A percentile compares a stretch with the other conserved stretches of the same genome.
Conservation (phyloP, 2,113 vertebrate species). For the Ictalurus punctatus region DNA sequence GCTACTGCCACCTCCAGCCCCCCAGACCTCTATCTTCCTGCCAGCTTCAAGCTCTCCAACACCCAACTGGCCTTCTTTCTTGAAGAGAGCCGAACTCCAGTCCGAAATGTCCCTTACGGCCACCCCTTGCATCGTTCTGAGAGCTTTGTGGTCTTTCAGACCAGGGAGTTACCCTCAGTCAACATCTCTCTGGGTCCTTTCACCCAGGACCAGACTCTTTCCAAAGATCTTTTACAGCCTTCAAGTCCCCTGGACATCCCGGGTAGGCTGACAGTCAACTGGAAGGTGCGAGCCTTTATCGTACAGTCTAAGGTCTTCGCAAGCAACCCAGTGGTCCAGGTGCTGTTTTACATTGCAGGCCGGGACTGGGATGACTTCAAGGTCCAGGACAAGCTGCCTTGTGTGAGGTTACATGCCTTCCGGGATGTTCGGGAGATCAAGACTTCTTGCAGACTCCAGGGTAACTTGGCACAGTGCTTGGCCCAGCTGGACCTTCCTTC, state of each 20-base stretch:
- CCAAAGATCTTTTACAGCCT: slow-evolving; percentile 91
- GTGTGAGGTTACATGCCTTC: slow-evolving; percentile 90
- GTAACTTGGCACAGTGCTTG: slow-evolving; percentile 88
- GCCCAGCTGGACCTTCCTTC: slow-evolving; percentile 88
- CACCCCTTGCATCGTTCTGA: slow-evolving; percentile 86
- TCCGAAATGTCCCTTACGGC: slow-evolving; percentile 60
- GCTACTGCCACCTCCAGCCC: slow-evolving; percentile 65
- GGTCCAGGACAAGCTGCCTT: slow-evolving; percentile 85
- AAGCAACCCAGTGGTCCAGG: slow-evolving; percentile 87
- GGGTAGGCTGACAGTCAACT: slow-evolving; percentile 89
- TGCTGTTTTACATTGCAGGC: slow-evolving; percentile 94
- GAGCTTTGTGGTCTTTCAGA: slow-evolving; percentile 97
- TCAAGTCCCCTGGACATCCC: slow-evolving; percentile 90
- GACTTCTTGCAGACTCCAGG: slow-evolving; percentile 88
- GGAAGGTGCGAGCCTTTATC: slow-evolving; percentile 98
- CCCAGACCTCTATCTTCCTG: slow-evolving; percentile 77
- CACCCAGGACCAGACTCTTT: slow-evolving; percentile 83
- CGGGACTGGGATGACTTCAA: slow-evolving; percentile 96
- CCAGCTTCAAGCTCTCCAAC: slow-evolving; percentile 93
- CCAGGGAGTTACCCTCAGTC: slow-evolving; percentile 90
- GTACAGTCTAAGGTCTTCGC: slow-evolving; percentile 85
- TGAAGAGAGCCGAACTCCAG: slow-evolving; percentile 72
- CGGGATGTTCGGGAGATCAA: slow-evolving; percentile 86
- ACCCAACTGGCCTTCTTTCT: slow-evolving; percentile 95
- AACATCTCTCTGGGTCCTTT: slow-evolving; percentile 92